These are phyloP conservation scores for Sciaenops ocellatus DNA, from an alignment of 2,797 vertebrate species.

Conservation along the genomic window DNA sequence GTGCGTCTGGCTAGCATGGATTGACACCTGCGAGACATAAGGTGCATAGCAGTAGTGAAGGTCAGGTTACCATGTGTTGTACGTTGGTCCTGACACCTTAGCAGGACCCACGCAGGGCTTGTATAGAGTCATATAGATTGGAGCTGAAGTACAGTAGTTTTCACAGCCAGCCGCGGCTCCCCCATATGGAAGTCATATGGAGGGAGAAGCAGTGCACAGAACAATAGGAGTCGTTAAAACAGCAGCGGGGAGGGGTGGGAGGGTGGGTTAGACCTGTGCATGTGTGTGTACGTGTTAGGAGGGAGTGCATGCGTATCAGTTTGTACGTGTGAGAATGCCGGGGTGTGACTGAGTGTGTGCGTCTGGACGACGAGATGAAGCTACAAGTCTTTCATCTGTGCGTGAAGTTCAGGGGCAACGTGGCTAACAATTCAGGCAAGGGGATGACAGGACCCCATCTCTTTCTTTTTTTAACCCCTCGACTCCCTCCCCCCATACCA, in stretches of 20 bases:
- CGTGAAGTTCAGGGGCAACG: slow-evolving; percentile 42
- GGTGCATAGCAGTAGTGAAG: slow-evolving; percentile 53
- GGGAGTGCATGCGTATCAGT: slow-evolving; percentile 47
- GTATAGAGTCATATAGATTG: slow-evolving; percentile 66
- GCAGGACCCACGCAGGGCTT: slow-evolving; percentile 58
- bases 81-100: slow-evolving; percentile 75
- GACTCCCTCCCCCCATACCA: neutral
- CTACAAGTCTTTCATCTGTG: slow-evolving; percentile 66
- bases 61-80: slow-evolving; percentile 73
- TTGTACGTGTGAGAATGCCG: slow-evolving; percentile 65
- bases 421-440: slow-evolving; percentile 55
- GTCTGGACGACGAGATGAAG: slow-evolving; percentile 47
- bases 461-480: slow-evolving; percentile 23
- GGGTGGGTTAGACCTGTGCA: slow-evolving; percentile 18
- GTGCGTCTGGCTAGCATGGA: slow-evolving; percentile 21
- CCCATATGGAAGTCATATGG: slow-evolving; percentile 80
- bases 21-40: slow-evolving; percentile 63
- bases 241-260: slow-evolving; percentile 23
- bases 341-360: slow-evolving; percentile 47
- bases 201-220: slow-evolving; percentile 52
- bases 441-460: slow-evolving; percentile 64
- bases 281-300: slow-evolving; percentile 47
- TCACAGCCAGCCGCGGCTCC: slow-evolving; percentile 45
- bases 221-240: slow-evolving; percentile 72
- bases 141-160: slow-evolving; percentile 73